Evolutionary conservation across 2,888 invertebrate species (phyloP), one percentile per base, ranked within the genome.

Genomic region (Biston stratarius): DNA sequence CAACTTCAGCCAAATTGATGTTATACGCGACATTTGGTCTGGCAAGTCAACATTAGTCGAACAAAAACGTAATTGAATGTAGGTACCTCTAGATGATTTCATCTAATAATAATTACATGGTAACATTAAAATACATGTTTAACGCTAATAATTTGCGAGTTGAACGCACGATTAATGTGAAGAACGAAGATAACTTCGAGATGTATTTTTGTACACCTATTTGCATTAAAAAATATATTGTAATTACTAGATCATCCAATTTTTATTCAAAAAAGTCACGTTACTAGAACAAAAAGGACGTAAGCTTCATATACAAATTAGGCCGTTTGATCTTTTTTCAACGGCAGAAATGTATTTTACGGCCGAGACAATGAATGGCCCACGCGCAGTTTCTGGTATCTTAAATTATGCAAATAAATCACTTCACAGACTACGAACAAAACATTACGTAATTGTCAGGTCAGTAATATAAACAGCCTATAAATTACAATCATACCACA

Each of bases 91-190:
- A 66, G 68, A 69, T 74, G 72, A 72, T 70, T 72, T 70, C 70
- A 72, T 72, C 64, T 38, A 64, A 67, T 68, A 64, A 67, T 68
- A 68, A 74, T 71, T 68, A 71, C 61, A 62, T 56, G 45, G 62
- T 64, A 67, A 65, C 66, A 60, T 70, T 70, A 66, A 55, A 61
- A 61, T 65, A 61, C 57, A 53, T 52, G 58, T 62, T 63, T 68
- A 64, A 64, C 60, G 71, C 71, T 70, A 73, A 66, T 76, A 77
- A 74, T 77, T 77, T 70, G 53, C 64, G 73, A 77, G 85, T 83
- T 85, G 78, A 87, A 85, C 75, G 86, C 53, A 79, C 86, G 78
- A 58, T 78, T 85, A 86, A 86, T 85, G 82, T 67, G 74, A 75
- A 77, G 76, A 77, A 78, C 74, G 73, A 77, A 77, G 64, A 79